A percentile compares a stretch with the other conserved stretches of the same genome.
Conservation (phyloP, 2,113 vertebrate genomes). For the Anoplopoma fimbria region DNA sequence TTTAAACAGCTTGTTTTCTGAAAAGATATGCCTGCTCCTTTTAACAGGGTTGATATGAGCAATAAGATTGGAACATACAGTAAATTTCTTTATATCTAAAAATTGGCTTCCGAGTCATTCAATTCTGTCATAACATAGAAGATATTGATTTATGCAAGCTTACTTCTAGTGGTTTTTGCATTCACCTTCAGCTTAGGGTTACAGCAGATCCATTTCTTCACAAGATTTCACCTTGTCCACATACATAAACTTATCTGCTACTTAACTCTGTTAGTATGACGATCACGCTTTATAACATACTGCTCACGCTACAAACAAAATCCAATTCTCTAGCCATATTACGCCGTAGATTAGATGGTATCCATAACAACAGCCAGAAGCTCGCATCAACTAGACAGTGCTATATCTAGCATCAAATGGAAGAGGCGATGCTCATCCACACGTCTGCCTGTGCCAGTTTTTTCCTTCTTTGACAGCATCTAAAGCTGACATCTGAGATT, state of each 20-base stretch:
- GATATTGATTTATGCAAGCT: too few relatives aligned
- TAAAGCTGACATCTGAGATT: slow-evolving; percentile 65
- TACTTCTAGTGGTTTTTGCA: neutral
- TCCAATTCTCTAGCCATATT: slow-evolving; percentile 20
- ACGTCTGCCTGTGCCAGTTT: slow-evolving; percentile 41
- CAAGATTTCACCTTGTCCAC: neutral
- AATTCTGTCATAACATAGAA: neutral
- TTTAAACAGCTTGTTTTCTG: neutral
- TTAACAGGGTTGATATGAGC: neutral
- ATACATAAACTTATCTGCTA: neutral
- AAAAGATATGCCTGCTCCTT: neutral
- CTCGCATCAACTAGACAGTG: slow-evolving; percentile 35
- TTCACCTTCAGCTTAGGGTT: neutral
- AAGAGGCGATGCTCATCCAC: slow-evolving; percentile 41
- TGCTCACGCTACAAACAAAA: slow-evolving; percentile 26
- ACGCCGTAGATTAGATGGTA: slow-evolving; percentile 36
- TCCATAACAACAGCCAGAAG: slow-evolving; percentile 48
- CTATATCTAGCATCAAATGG: slow-evolving; percentile 54
- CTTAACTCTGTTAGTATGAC: neutral
- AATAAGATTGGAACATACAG: too few relatives aligned
- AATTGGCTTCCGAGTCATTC: neutral
- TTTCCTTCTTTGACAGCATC: slow-evolving; percentile 49
- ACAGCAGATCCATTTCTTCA: neutral
- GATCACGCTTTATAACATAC: neutral
- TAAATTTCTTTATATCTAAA: neutral